These are phyloP conservation scores for Campopleginae sp. DNA, from an alignment of 2,888 invertebrate species.

Conservation along the genomic window DNA sequence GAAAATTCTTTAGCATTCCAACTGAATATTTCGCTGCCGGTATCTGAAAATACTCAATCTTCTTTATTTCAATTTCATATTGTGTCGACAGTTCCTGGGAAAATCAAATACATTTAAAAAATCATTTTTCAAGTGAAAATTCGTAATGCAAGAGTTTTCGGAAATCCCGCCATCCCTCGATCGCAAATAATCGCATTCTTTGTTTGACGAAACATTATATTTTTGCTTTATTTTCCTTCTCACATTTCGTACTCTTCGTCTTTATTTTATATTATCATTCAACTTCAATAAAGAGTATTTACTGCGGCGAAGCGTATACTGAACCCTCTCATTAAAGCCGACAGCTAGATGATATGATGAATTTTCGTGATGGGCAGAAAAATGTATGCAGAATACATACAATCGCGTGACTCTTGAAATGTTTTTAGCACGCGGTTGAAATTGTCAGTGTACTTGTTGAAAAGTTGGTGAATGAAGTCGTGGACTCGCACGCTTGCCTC, in stretches of 20 bases:
- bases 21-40: no score
- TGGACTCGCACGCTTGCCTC: conserved; percentile 24
- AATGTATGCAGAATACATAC: neutral
- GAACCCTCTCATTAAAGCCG: neutral
- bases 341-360: conserved; percentile 1
- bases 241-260: neutral
- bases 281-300: neutral
- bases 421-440: conserved; percentile 6
- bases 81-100: no score
- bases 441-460: conserved; percentile 41
- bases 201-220: neutral
- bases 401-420: conserved; percentile 13
- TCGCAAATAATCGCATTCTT: neutral
- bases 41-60: no score
- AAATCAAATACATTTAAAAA: neutral
- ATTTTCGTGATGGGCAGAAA: neutral
- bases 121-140: neutral
- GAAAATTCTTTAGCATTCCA: no score
- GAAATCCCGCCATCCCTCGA: neutral
- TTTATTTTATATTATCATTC: neutral
- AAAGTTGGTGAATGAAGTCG: conserved; percentile 62
- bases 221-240: neutral
- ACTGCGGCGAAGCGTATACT: neutral
- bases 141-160: neutral
- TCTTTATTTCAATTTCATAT: no score